A percentile compares a stretch with the other conserved stretches of the same genome.
These are phyloP conservation scores for Aelia acuminata DNA, from an alignment of 2,888 invertebrate genomes.

Conservation along the genomic window DNA sequence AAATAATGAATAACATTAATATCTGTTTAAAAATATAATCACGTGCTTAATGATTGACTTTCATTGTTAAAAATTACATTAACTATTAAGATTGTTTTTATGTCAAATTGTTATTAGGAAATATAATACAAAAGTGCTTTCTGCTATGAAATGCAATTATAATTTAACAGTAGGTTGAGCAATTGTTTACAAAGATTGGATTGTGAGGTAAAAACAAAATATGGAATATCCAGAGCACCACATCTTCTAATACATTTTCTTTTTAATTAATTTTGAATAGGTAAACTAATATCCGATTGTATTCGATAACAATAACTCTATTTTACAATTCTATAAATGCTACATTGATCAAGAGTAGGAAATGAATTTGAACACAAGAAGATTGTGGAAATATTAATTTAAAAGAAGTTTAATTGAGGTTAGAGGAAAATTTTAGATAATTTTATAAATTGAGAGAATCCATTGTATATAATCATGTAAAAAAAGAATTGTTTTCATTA, in stretches of 20 bases:
- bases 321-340: neutral
- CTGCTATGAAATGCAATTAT: neutral
- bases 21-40: neutral
- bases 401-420: too few species aligned
- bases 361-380: neutral
- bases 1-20: neutral
- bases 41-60: neutral
- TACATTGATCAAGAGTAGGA: neutral
- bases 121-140: slow-evolving; percentile 2
- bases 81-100: neutral
- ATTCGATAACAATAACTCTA: neutral
- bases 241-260: neutral
- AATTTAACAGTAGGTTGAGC: neutral
- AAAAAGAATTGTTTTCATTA: too few species aligned
- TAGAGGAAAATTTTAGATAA: too few species aligned
- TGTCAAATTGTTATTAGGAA: neutral
- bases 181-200: neutral
- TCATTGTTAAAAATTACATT: neutral
- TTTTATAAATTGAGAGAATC: too few species aligned
- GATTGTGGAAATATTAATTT: too few species aligned
- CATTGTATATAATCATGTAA: too few species aligned
- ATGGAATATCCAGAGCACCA: neutral
- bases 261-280: neutral
- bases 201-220: neutral
- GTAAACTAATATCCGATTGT: neutral